Percentiles rank a stretch among this genome's conserved stretches.
These are phyloP conservation scores for Chromobotia macracanthus DNA, from an alignment of 2,797 vertebrate species.

Conservation along the genomic window DNA sequence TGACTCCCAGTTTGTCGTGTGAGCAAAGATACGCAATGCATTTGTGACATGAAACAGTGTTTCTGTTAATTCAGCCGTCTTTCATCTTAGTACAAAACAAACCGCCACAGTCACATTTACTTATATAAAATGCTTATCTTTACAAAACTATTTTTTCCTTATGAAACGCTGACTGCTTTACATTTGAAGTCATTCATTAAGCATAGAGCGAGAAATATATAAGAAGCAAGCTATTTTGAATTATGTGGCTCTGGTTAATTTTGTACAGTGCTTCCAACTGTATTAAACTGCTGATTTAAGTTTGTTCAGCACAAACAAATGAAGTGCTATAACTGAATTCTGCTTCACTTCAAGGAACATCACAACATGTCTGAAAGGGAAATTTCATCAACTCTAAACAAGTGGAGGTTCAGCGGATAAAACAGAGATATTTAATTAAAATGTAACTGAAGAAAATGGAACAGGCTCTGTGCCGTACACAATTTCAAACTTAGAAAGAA, in stretches of 20 bases:
- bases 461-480: too few relatives aligned
- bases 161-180: conserved; percentile 51
- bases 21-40: too few relatives aligned
- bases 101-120: conserved; percentile 29
- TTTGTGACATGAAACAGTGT: neutral
- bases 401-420: neutral
- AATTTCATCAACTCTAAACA: conserved; percentile 19
- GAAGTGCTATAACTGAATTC: conserved; percentile 31
- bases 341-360: conserved; percentile 37
- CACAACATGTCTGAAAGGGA: neutral
- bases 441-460: too few relatives aligned
- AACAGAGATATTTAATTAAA: neutral
- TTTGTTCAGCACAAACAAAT: conserved; percentile 41
- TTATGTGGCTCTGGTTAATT: conserved; percentile 21
- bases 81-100: conserved; percentile 18
- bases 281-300: conserved; percentile 54
- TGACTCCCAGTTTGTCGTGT: too few relatives aligned
- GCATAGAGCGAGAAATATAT: conserved; percentile 11
- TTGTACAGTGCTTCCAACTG: conserved; percentile 34
- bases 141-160: conserved; percentile 43
- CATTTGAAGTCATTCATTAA: conserved; percentile 53
- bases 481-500: too few relatives aligned
- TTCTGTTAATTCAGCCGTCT: conserved; percentile 37
- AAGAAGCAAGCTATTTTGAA: conserved; percentile 19
- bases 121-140: conserved; percentile 43